Evolutionary conservation across 2,797 vertebrate species (phyloP), one percentile per base, ranked within the genome.

Genomic region (Nothura maculosa): DNA sequence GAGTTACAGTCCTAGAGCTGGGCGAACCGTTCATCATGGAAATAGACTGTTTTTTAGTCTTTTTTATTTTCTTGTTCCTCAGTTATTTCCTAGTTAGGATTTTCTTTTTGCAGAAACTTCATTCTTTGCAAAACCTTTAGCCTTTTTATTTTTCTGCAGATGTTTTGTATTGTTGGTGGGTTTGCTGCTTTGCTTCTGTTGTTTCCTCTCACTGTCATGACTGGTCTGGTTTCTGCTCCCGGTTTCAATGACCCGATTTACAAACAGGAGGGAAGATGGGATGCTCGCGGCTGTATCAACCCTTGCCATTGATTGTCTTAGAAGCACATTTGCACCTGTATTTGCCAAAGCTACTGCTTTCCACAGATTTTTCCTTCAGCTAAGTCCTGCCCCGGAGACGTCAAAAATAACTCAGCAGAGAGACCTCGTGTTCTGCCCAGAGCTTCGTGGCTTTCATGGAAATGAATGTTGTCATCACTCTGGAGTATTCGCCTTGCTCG

Each of bases 341-440:
- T n/a, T 55, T 90, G 87, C 82, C 82, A 36, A 48, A 70, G 74
- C 80, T 91, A 32, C 82, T 27, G 66, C 91, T 93, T 42, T 36
- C 77, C 17, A 1, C 38, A 38, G 54, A 9, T 72, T 22, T 73
- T 36, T 72, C 78, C 94, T 66, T 34, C 82, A 61, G 69, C 73
- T 87, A n/a, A 80, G 8, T 24, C 6, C 57, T 43, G 87, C 81
- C 2, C 0, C 58, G 17, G 38, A 47, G 50, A 74, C 67, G 10
- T 6, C 76, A 0, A 80, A 72, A 72, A 14, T 43, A 27, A 30
- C 45, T 7, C 6, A 0, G 2, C 30, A 43, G 55, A 2, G 64
- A 66, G 67, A 27, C 62, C 19, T 6, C 2, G 40, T 2, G 34
- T 24, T 54, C 84, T 45, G 77, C 67, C 86, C 43, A 8, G 12